Conservation (phyloP, 92 coral and sea anemone species). For the Nematostella vectensis region DNA sequence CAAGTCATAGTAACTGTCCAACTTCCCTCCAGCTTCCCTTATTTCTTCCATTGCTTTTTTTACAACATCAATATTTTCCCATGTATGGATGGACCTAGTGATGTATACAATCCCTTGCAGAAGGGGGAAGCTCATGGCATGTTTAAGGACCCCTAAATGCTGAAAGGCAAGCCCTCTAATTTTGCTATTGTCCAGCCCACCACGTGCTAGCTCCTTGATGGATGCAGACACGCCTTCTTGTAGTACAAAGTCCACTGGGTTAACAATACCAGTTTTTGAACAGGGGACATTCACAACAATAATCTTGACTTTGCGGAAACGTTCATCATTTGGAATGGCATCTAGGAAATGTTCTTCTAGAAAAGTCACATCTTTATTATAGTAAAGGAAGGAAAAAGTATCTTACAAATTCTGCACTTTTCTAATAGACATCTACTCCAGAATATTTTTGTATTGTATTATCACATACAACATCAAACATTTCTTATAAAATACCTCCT, state of each 20-base stretch:
- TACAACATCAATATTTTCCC: constrained; percentile 79
- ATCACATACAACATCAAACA: too few relatives aligned
- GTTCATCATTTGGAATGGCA: constrained; percentile 80
- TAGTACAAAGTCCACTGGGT: constrained; percentile 87
- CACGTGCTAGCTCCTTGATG: constrained; percentile 74
- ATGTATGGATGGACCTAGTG: constrained; percentile 64
- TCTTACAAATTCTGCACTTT: too few relatives aligned
- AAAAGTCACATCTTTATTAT: constrained; percentile 52
- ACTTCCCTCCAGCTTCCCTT: constrained; percentile 55
- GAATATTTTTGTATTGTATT: too few relatives aligned
- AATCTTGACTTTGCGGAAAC: constrained; percentile 64
- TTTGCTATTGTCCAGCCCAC: constrained; percentile 53
- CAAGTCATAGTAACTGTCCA: constrained; percentile 43
- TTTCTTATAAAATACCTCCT: too few relatives aligned
- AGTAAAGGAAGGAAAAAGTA: too few relatives aligned
- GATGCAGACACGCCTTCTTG: constrained; percentile 90
- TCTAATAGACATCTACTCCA: too few relatives aligned
- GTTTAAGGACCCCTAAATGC: constrained; percentile 70
- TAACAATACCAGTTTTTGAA: constrained; percentile 86
- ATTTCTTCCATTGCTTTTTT: constrained; percentile 67
- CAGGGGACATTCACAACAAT: constrained; percentile 85
- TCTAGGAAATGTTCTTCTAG: constrained; percentile 78
- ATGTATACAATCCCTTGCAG: constrained; percentile 73
- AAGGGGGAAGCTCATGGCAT: constrained; percentile 86
- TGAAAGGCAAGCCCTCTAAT: constrained; percentile 77